phyloP scores from a whole-genome alignment of 2,888 invertebrate genomes.

The Brassicogethes aeneus region DNA sequence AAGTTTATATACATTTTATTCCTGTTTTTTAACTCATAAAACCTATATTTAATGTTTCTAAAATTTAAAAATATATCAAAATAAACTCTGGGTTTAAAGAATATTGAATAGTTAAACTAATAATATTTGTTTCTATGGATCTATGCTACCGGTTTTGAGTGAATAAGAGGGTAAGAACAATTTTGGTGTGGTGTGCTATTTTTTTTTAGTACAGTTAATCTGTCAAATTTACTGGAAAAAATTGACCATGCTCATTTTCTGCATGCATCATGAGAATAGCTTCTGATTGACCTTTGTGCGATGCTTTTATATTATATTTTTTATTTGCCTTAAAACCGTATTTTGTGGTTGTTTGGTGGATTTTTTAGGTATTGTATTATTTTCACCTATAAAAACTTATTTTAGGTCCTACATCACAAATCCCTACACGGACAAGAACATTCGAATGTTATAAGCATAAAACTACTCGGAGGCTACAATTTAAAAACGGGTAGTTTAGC shows the following conservation, averaged over 20 bases:
- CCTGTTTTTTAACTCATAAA: no score
- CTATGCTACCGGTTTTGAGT: constrained; percentile 74
- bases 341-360: constrained; percentile 3
- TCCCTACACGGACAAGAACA: constrained; percentile 55
- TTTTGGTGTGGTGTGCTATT: constrained; percentile 7
- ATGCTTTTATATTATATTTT: no score
- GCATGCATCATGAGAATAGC: no score
- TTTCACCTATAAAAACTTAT: constrained; percentile 19
- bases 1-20: no score
- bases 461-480: constrained; percentile 16
- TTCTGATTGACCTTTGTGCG: no score
- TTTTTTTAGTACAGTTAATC: constrained; percentile 3
- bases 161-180: constrained; percentile 51
- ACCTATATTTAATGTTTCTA: no score
- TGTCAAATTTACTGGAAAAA: no score
- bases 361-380: constrained; percentile 9
- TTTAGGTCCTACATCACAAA: constrained; percentile 59
- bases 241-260: no score
- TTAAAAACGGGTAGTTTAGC: constrained; percentile 21
- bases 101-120: no score
- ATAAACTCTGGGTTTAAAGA: no score
- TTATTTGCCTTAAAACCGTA: no score
- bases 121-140: constrained; percentile 47
- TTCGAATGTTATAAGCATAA: constrained; percentile 49
- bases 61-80: no score